These are phyloP conservation scores for Dyspetes luteomarginatus DNA, from an alignment of 2,888 invertebrate genomes.

Conservation along the genomic window DNA sequence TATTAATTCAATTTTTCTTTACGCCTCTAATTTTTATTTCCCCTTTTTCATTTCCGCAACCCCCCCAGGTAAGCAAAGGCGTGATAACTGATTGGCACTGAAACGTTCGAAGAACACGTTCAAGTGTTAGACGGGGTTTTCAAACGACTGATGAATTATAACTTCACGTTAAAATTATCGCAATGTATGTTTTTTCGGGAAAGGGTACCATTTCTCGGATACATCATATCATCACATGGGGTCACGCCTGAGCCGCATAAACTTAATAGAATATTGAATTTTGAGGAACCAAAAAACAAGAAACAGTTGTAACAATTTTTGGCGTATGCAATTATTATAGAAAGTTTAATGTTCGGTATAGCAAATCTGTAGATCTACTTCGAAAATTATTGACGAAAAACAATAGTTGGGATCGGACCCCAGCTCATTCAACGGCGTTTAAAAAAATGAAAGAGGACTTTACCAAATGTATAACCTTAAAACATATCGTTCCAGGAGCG, in stretches of 20 bases:
- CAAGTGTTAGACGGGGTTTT: not conserved
- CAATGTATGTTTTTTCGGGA: not conserved
- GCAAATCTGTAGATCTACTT: conserved; percentile 16
- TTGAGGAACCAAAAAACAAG: conserved; percentile 66
- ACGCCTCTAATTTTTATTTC: no score
- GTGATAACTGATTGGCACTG: not conserved
- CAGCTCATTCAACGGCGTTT: not conserved
- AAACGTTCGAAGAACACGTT: not conserved
- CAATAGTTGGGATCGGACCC: not conserved
- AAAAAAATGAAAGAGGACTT: conserved; percentile 16
- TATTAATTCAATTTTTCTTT: no score
- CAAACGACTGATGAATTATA: not conserved
- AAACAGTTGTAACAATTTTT: conserved; percentile 66
- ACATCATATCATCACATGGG: not conserved
- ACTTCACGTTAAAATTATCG: not conserved
- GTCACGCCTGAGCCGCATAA: not conserved
- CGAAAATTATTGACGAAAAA: conserved; percentile 45
- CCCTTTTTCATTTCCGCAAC: no score
- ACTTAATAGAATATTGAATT: conserved; percentile 40
- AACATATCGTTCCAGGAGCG: conserved; percentile 34
- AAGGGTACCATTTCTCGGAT: not conserved
- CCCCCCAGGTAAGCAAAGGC: no score
- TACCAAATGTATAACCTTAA: conserved; percentile 33
- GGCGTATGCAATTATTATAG: conserved; percentile 38
- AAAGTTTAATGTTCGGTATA: conserved; percentile 10